Conservation (phyloP, 2,888 invertebrate species). For the Cheilosia vernalis region DNA sequence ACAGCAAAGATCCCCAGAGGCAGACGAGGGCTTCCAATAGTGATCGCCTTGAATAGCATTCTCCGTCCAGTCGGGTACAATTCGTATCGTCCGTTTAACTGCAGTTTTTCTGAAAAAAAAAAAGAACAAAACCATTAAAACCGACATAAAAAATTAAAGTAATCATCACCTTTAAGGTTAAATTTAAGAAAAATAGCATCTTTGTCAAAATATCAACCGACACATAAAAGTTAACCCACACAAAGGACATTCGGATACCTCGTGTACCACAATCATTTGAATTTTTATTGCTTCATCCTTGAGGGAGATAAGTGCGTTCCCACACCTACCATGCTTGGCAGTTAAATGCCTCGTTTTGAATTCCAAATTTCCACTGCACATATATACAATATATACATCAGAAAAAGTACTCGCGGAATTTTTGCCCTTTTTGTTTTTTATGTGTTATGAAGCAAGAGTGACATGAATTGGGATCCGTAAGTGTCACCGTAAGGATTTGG, state of each 20-base stretch:
- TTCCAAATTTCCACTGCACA: constrained; percentile 13
- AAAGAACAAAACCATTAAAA: too few species aligned
- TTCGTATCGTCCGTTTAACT: constrained; percentile 86
- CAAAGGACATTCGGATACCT: constrained; percentile 1
- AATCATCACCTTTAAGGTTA: not conserved
- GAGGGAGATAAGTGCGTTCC: not conserved
- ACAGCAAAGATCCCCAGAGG: constrained; percentile 97
- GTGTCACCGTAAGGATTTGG: not conserved
- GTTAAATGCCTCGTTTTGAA: constrained; percentile 20
- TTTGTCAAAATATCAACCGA: constrained; percentile 12
- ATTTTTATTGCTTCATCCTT: constrained; percentile 40
- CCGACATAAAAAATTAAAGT: too few species aligned
- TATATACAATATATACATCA: not conserved
- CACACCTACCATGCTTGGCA: not conserved
- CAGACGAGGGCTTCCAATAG: constrained; percentile 95
- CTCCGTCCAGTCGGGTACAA: constrained; percentile 95
- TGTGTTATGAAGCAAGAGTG: not conserved
- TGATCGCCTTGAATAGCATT: constrained; percentile 95
- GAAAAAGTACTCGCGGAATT: not conserved
- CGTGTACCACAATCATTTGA: constrained; percentile 26
- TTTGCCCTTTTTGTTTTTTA: not conserved
- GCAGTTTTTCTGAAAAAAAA: constrained; percentile 83
- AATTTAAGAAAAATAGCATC: constrained; percentile 1
- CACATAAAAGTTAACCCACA: constrained; percentile 11
- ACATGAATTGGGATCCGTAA: not conserved